Conservation (phyloP, 2,888 invertebrate species). For the Drosophila stalkeri region DNA sequence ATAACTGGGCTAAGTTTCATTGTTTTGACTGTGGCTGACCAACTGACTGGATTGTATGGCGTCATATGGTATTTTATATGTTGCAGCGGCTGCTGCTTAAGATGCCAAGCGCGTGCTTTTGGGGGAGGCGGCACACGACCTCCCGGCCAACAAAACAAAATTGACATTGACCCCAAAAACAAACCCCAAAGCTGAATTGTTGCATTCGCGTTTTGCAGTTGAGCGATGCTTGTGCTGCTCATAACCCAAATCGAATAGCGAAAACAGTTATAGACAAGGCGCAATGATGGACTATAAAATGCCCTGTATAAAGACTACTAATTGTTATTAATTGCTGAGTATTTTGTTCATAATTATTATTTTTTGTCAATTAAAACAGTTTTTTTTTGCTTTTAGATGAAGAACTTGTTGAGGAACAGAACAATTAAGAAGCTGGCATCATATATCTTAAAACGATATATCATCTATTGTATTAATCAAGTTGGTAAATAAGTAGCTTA, state of each 20-base stretch:
- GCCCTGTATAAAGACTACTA: not conserved
- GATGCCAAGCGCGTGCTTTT: conserved; percentile 50
- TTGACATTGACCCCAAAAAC: conserved; percentile 76
- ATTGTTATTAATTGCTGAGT: not conserved
- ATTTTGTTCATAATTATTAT: not conserved
- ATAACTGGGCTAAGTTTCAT: conserved; percentile 62
- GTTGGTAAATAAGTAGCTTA: no score
- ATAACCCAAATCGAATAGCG: conserved; percentile 28
- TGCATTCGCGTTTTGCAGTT: conserved; percentile 51
- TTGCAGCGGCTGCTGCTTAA: conserved; percentile 54
- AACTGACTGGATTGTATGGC: conserved; percentile 15
- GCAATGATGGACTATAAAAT: not conserved
- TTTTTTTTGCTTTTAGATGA: not conserved
- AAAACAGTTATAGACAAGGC: not conserved
- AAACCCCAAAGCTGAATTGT: conserved; percentile 26
- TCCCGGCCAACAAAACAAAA: conserved; percentile 49
- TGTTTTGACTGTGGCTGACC: conserved; percentile 35
- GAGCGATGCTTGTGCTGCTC: conserved; percentile 18
- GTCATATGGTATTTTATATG: conserved; percentile 56
- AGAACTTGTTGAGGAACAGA: not conserved
- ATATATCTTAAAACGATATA: not conserved
- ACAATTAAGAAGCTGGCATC: not conserved
- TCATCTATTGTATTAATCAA: no score
- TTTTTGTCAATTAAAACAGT: not conserved
- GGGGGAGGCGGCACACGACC: conserved; percentile 27